These are phyloP conservation scores for Gryllus longicercus DNA, from an alignment of 2,888 invertebrate species.

Conservation along the genomic window DNA sequence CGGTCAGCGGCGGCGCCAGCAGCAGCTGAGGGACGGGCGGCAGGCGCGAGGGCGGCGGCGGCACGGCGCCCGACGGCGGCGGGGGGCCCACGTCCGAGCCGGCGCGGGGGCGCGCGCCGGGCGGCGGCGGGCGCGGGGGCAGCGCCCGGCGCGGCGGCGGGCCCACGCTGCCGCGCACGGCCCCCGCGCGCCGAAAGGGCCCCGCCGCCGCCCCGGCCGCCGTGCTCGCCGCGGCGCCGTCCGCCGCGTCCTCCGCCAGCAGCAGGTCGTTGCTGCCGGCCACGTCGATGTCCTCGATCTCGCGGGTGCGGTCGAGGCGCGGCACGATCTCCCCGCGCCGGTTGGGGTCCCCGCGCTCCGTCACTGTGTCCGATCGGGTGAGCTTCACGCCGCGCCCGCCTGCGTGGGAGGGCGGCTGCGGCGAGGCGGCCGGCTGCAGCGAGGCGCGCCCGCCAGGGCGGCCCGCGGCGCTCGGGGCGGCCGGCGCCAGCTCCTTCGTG, in stretches of 20 bases:
- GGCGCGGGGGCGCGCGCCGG: background rate
- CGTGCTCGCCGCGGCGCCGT: background rate
- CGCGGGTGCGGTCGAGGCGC: background rate
- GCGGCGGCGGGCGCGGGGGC: background rate
- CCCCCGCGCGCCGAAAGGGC: background rate
- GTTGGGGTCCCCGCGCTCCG: background rate
- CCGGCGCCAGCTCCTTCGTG: background rate
- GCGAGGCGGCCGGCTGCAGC: background rate
- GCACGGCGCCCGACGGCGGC: background rate
- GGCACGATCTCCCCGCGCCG: background rate
- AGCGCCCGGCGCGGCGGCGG: background rate
- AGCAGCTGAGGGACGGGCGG: conserved; percentile 11
- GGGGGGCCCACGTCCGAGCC: conserved; percentile 11
- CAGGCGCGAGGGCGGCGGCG: conserved; percentile 26
- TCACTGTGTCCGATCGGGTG: background rate
- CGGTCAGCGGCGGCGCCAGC: conserved; percentile 22
- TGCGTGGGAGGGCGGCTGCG: background rate
- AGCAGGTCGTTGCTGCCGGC: background rate
- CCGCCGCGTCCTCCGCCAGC: background rate
- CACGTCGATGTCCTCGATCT: background rate
- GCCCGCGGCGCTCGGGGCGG: background rate
- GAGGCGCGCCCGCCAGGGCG: background rate
- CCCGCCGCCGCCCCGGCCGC: background rate
- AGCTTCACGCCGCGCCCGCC: background rate
- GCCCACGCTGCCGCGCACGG: conserved; percentile 6